Evolutionary conservation across 2,888 invertebrate genomes (phyloP), one percentile per base, ranked within the genome.

Genomic region (Torymus tubicola): DNA sequence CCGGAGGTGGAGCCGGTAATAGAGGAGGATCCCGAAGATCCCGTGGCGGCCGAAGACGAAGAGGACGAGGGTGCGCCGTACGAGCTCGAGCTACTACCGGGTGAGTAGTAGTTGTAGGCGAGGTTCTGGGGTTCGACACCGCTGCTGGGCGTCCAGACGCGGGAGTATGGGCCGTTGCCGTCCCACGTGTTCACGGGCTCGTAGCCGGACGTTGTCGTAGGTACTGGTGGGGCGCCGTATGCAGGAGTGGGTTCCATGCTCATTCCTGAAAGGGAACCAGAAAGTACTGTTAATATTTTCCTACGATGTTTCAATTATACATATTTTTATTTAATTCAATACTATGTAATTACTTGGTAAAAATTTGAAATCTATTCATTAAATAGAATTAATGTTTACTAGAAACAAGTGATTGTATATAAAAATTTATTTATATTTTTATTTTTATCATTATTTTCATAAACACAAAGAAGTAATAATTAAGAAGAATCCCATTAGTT

Each of bases 131-230:
- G 84, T 60, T 90, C 90, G 60, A 85, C 87, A 52, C 88, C 86
- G 78, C 87, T 90, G 74, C 87, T 85, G 24, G 90, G 90, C 86
- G 95, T 95, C 95, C 96, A 96, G 0, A 95, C 94, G 84, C 96
- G 93, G 67, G 96, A 93, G 90, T 96, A 96, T 0, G 96, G 96
- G 11, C 96, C 96, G 70, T 94, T 93, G 87, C 93, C 94, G 84
- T 93, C 93, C 92, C 96, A 96, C 2, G 95, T 95, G 86, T 94
- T 95, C 82, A 94, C 93, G 52, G 95, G 94, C 21, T 93, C 90
- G 52, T 92, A 92, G 5, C 93, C 92, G 8, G 93, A 92, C 2
- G 93, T 92, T 74, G 93, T 93, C 80, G 94, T 92, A 53, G 91
- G 88, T 53, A 92, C 86, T 65, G 93, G 92, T 64, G 96, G 95